Base-by-base conservation (phyloP, 1,140 invertebrate species). In the Drosophila lacteicornis region DNA sequence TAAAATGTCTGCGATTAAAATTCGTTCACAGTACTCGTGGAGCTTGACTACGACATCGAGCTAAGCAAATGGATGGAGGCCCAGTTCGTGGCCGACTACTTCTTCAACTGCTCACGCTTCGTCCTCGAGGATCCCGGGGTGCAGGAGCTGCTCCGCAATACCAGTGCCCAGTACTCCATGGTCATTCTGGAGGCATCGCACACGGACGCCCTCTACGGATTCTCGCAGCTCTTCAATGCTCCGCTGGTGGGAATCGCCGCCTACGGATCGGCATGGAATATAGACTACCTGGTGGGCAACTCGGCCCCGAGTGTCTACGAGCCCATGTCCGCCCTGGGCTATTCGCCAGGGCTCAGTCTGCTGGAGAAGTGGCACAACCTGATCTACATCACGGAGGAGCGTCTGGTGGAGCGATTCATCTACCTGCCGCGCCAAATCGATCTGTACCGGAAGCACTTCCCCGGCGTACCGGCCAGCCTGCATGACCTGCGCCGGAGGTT, bases 351-450 rank as follows among this genome's bases (percentile, higher is more conserved):
- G 0, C 92, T 94, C 88, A 87, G 65, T 19, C 78, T 94, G 30
- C 62, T 58, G 1, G 79, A 94, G 59, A 83, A 94, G 61, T 19
- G 91, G 4, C 38, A 62, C n/a, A 94, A 94, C 59, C 65, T 80
- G 55, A 57, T 92, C 15, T 82, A 63, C 12, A 75, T 84, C 1
- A 90, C 62, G 3, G 86, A 81, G 27, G 91, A 91, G 53, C 61
- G 60, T 57, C 25, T 73, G 13, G 38, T 91, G 36, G 80, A 80
- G 7, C 73, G 58, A 6, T 71, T 71, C 7, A 11, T 65, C 0
- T 71, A 70, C 5, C 49, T 92, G 30, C 91, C 93, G 0, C 15
- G 33, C 4, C 93, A 94, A 15, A 45, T 80, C 3, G 42, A 79
- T 49, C 42, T 93, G 0, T 82, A 92, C 9, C 79, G 88, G 25